phyloP scores from a whole-genome alignment of 2,797 vertebrate genomes.

The Siniperca scherzeri region DNA sequence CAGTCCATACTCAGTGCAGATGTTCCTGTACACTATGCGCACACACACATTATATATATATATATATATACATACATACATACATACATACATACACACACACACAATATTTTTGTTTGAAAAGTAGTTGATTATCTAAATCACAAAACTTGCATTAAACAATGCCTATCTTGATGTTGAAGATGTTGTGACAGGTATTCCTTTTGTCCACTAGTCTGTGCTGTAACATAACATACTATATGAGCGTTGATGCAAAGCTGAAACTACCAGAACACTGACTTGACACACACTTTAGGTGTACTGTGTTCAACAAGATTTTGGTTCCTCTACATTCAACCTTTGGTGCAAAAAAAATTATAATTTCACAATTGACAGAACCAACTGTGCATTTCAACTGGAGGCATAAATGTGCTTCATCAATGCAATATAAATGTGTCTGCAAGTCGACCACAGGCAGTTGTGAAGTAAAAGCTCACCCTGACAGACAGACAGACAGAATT shows the following conservation, averaged over 20 bases:
- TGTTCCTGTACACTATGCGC: too few relatives aligned
- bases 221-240: slow-evolving; percentile 86
- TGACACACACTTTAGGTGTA: background rate
- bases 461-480: slow-evolving; percentile 36
- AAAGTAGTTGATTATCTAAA: background rate
- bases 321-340: slow-evolving; percentile 9
- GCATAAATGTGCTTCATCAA: slow-evolving; percentile 47
- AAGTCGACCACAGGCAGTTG: slow-evolving; percentile 24
- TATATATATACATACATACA: too few relatives aligned
- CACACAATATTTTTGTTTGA: background rate
- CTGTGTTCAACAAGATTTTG: slow-evolving; percentile 20
- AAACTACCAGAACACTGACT: slow-evolving; percentile 1
- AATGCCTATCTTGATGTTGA: too few relatives aligned
- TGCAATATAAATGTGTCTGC: slow-evolving; percentile 45
- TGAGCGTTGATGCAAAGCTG: background rate
- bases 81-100: too few relatives aligned
- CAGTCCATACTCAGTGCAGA: too few relatives aligned
- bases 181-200: slow-evolving; percentile 6
- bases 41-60: too few relatives aligned
- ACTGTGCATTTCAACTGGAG: slow-evolving; percentile 7
- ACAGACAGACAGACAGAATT: slow-evolving; percentile 55
- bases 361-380: slow-evolving; percentile 28
- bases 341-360: slow-evolving; percentile 13
- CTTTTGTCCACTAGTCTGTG: slow-evolving; percentile 91
- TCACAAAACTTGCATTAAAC: background rate